phyloP scores from a whole-genome alignment of 64 coral and sea anemone genomes.

The Anthopleura sola region DNA sequence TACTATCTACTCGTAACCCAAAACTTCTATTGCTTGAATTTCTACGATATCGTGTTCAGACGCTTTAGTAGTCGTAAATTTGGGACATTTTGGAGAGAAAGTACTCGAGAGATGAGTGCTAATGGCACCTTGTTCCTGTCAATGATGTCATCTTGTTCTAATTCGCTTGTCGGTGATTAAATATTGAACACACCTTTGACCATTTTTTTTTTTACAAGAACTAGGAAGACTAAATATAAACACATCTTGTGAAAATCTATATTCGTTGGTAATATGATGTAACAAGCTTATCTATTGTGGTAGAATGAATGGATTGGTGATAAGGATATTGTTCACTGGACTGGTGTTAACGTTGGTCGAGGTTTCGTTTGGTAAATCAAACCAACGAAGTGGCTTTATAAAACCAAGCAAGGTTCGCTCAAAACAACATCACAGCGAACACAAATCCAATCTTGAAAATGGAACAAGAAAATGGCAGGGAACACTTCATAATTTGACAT shows the following conservation, averaged over 20 bases:
- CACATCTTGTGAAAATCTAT: not conserved
- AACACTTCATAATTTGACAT: not conserved
- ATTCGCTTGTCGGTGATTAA: not conserved
- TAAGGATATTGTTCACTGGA: not conserved
- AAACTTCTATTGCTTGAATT: too few relatives aligned
- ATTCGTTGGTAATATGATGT: not conserved
- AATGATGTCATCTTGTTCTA: constrained; percentile 2
- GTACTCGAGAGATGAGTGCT: not conserved
- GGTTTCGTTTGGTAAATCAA: not conserved
- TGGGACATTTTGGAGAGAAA: not conserved
- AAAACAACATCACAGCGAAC: not conserved
- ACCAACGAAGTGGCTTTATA: not conserved
- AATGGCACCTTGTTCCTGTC: not conserved
- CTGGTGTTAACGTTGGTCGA: not conserved
- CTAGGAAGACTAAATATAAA: not conserved
- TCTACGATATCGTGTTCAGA: too few relatives aligned
- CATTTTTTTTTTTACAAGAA: not conserved
- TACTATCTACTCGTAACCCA: too few relatives aligned
- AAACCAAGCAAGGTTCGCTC: not conserved
- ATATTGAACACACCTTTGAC: not conserved
- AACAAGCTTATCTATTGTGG: not conserved
- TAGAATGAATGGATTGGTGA: constrained; percentile 9
- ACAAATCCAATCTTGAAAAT: not conserved
- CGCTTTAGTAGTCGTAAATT: too few relatives aligned
- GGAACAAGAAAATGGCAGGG: not conserved